phyloP scores from a whole-genome alignment of 2,888 invertebrate species.

The Heliconius charithonia region DNA sequence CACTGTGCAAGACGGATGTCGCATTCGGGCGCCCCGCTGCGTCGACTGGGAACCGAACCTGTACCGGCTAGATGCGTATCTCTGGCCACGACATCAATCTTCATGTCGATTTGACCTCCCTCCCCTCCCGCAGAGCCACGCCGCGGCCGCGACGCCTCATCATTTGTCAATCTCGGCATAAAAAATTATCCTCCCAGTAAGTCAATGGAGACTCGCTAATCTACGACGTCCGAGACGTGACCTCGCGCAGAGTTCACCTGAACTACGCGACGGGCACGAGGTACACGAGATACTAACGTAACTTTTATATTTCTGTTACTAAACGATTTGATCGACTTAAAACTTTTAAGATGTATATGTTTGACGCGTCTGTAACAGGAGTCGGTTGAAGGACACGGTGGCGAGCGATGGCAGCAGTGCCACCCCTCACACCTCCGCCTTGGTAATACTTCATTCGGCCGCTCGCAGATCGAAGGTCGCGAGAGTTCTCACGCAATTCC shows the following conservation, averaged over 20 bases:
- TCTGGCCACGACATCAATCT: constrained; percentile 69
- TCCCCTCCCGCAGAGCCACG: constrained; percentile 36
- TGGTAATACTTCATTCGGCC: constrained; percentile 56
- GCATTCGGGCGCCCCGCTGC: constrained; percentile 53
- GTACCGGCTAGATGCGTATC: constrained; percentile 65
- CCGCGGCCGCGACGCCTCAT: constrained; percentile 47
- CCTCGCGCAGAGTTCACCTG: constrained; percentile 13
- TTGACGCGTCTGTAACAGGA: background rate
- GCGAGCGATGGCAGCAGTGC: no score
- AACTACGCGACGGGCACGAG: no score
- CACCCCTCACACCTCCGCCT: constrained; percentile 39
- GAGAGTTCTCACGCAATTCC: constrained; percentile 65
- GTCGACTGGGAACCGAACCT: constrained; percentile 51
- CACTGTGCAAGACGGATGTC: constrained; percentile 65
- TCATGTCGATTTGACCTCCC: constrained; percentile 46
- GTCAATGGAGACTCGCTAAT: constrained; percentile 49
- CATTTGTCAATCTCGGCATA: constrained; percentile 54
- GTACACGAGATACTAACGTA: no score
- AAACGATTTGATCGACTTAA: background rate
- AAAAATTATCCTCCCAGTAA: constrained; percentile 50
- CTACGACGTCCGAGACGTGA: constrained; percentile 37
- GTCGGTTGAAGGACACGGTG: no score
- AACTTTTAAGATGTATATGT: no score
- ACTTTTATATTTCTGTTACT: no score
- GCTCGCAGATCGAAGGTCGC: constrained; percentile 42